Evolutionary conservation across 2,888 invertebrate species (phyloP).

Genomic region (Melanotus villosus): DNA sequence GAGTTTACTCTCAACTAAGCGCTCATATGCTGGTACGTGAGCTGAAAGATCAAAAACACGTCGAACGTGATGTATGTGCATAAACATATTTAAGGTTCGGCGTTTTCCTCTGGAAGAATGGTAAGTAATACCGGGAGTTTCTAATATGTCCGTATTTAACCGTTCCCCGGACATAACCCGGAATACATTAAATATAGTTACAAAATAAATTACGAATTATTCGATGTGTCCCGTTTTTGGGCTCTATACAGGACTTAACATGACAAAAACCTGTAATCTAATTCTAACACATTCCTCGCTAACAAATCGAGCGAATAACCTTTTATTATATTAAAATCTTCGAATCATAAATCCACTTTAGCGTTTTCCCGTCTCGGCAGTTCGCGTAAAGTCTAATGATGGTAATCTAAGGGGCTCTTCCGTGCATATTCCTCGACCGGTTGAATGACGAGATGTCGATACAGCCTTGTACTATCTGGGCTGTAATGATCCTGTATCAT

Average conservation of each 20-base stretch:
- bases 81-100: constrained; percentile 27
- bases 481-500: constrained; percentile 47
- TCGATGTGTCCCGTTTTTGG: constrained; percentile 14
- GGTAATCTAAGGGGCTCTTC: constrained; percentile 27
- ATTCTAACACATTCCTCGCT: constrained; percentile 20
- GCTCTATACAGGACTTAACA: constrained; percentile 9
- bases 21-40: constrained; percentile 37
- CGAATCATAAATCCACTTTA: constrained; percentile 35
- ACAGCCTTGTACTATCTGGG: constrained; percentile 36
- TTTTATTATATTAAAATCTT: constrained; percentile 27
- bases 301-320: constrained; percentile 24
- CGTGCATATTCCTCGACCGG: constrained; percentile 18
- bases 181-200: constrained; percentile 36
- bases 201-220: constrained; percentile 31
- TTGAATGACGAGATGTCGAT: constrained; percentile 37
- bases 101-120: constrained; percentile 27
- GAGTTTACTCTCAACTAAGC: constrained; percentile 41
- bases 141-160: constrained; percentile 29
- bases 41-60: constrained; percentile 39
- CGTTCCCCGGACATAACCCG: constrained; percentile 29
- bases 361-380: constrained; percentile 19
- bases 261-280: constrained; percentile 15
- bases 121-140: constrained; percentile 4
- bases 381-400: constrained; percentile 33
- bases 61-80: constrained; percentile 43